phyloP scores from a whole-genome alignment of 1,140 invertebrate genomes.

The Trichoplusia ni region DNA sequence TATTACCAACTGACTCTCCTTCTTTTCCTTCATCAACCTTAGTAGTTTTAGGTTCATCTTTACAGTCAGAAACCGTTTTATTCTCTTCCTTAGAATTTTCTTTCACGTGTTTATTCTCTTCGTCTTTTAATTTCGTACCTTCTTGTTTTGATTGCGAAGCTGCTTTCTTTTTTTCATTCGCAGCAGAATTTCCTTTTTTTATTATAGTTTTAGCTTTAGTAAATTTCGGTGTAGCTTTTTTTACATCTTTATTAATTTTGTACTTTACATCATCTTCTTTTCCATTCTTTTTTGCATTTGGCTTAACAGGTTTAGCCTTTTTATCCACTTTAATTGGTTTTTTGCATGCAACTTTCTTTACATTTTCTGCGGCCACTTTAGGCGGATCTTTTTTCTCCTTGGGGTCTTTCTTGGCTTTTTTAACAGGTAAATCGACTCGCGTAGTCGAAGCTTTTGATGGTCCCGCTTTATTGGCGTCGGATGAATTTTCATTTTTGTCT shows the following conservation, averaged over 20 bases:
- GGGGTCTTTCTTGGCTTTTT: slow-evolving; percentile 67
- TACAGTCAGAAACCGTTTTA: slow-evolving; percentile 17
- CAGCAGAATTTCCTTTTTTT: slow-evolving; percentile 51
- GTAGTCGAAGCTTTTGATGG: slow-evolving; percentile 47
- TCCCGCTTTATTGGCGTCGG: slow-evolving; percentile 50
- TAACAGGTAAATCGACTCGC: slow-evolving; percentile 57
- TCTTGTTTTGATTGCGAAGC: slow-evolving; percentile 27
- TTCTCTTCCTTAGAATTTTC: slow-evolving; percentile 30
- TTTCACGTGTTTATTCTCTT: slow-evolving; percentile 33
- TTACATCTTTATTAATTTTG: slow-evolving; percentile 68
- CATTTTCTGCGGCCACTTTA: slow-evolving; percentile 50
- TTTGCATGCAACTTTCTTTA: slow-evolving; percentile 56
- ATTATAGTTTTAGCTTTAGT: slow-evolving; percentile 59
- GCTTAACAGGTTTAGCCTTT: slow-evolving; percentile 47
- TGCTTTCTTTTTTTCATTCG: slow-evolving; percentile 54
- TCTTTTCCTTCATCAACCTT: slow-evolving; percentile 38
- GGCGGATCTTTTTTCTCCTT: slow-evolving; percentile 68
- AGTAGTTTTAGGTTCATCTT: slow-evolving; percentile 30
- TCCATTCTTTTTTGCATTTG: slow-evolving; percentile 43
- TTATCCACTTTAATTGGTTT: slow-evolving; percentile 52
- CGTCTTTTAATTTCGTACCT: slow-evolving; percentile 29
- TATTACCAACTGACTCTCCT: slow-evolving; percentile 22
- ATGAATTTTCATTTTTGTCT: slow-evolving; percentile 49
- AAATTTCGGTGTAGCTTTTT: slow-evolving; percentile 55
- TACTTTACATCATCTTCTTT: slow-evolving; percentile 66